These are phyloP conservation scores for Noturus placidus DNA, from an alignment of 2,113 vertebrate species.

Conservation along the genomic window DNA sequence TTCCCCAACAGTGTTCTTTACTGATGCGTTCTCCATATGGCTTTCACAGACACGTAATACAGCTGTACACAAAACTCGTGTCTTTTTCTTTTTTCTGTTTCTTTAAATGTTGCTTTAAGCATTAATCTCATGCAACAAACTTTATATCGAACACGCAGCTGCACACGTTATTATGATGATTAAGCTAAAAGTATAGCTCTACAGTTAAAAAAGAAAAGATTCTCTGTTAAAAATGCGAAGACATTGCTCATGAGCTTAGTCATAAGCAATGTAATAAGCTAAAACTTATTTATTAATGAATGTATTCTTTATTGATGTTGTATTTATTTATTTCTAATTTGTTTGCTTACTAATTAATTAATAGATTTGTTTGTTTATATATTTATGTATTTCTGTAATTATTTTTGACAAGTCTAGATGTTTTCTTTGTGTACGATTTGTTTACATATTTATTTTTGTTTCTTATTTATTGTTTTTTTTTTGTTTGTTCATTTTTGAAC, in stretches of 20 bases:
- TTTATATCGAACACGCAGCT: background rate
- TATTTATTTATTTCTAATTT: background rate
- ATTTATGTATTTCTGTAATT: background rate
- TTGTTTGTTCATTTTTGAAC: background rate
- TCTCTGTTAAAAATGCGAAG: background rate
- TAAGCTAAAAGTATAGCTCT: background rate
- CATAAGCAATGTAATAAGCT: background rate
- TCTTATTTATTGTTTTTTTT: background rate
- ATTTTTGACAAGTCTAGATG: background rate
- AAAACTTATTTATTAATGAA: background rate
- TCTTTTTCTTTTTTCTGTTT: background rate
- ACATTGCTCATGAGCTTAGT: background rate
- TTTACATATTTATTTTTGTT: background rate
- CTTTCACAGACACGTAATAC: background rate
- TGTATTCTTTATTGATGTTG: background rate
- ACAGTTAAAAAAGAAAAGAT: background rate
- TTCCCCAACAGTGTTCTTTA: background rate
- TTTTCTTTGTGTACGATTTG: background rate
- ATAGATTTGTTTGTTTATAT: background rate
- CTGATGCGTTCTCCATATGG: slow-evolving; percentile 21
- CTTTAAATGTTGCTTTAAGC: background rate
- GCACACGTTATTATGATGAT: background rate
- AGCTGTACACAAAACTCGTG: background rate
- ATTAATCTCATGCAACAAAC: background rate
- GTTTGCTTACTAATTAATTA: background rate